phyloP scores from a whole-genome alignment of 2,888 invertebrate genomes.

The Ophion costatus region DNA sequence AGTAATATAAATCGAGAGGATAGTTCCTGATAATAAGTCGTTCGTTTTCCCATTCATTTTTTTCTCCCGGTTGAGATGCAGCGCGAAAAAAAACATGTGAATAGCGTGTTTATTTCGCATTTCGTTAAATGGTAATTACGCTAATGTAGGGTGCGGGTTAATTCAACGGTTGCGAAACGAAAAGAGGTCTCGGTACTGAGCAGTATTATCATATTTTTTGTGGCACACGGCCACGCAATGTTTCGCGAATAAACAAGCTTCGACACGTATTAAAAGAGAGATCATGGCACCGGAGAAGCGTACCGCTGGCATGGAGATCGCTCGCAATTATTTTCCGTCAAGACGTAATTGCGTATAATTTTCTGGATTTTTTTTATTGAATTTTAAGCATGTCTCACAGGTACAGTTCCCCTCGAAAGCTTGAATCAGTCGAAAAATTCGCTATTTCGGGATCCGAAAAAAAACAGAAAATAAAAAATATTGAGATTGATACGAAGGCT shows the following conservation, averaged over 20 bases:
- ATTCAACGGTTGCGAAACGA: neutral
- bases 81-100: neutral
- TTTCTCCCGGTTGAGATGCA: neutral
- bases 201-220: neutral
- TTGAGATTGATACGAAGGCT: too few species aligned
- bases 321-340: too few species aligned
- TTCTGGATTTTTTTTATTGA: too few species aligned
- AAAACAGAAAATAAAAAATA: too few species aligned
- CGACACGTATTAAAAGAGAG: neutral
- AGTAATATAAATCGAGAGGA: slow-evolving; percentile 93
- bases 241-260: neutral
- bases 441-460: too few species aligned
- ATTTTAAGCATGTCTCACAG: too few species aligned
- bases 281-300: too few species aligned
- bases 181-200: neutral
- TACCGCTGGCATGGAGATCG: too few species aligned
- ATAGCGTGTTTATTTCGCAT: slow-evolving; percentile 5
- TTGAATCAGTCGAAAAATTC: too few species aligned
- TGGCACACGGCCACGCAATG: slow-evolving; percentile 1
- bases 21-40: slow-evolving; percentile 87
- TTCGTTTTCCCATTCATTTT: slow-evolving; percentile 20
- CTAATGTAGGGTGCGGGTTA: slow-evolving; percentile 21
- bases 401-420: too few species aligned
- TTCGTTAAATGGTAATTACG: slow-evolving; percentile 24
- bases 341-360: too few species aligned